Evolutionary conservation across 1,140 invertebrate genomes (phyloP).

Genomic region (Odontomachus brunneus): DNA sequence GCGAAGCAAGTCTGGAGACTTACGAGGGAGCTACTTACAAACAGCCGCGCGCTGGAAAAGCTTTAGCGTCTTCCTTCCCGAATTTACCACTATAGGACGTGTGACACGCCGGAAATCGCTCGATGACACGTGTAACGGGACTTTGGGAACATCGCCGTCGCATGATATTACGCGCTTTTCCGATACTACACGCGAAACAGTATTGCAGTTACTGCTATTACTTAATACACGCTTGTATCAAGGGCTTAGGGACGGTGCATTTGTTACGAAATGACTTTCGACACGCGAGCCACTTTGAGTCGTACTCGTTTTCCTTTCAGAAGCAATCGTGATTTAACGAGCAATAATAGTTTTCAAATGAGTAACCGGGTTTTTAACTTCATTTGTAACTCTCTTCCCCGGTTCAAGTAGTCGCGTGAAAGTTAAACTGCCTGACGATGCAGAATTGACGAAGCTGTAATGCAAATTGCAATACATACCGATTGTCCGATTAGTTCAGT

Average conservation of each 20-base stretch:
- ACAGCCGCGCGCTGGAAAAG: constrained; percentile 94
- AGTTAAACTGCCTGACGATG: neutral
- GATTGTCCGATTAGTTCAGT: neutral
- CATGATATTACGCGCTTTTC: constrained; percentile 55
- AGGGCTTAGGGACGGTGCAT: constrained; percentile 43
- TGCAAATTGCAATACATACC: neutral
- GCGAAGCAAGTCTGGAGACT: constrained; percentile 97
- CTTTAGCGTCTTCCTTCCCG: constrained; percentile 86
- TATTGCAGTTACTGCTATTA: constrained; percentile 57
- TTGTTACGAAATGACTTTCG: constrained; percentile 33
- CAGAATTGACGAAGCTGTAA: neutral
- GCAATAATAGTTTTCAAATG: constrained; percentile 11
- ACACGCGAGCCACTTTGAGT: constrained; percentile 19
- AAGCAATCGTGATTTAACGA: constrained; percentile 32
- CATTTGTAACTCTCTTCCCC: neutral
- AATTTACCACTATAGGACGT: neutral
- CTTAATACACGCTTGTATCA: constrained; percentile 44
- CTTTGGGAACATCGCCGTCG: constrained; percentile 29
- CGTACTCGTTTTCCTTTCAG: constrained; percentile 4
- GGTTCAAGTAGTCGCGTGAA: neutral
- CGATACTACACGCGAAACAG: constrained; percentile 10
- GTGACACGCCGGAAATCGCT: constrained; percentile 1
- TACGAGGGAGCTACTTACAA: constrained; percentile 94
- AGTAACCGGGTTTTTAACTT: constrained; percentile 2
- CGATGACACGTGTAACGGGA: constrained; percentile 18